phyloP scores from a whole-genome alignment of 23 tunicate species.

The Ciona savignyi region DNA sequence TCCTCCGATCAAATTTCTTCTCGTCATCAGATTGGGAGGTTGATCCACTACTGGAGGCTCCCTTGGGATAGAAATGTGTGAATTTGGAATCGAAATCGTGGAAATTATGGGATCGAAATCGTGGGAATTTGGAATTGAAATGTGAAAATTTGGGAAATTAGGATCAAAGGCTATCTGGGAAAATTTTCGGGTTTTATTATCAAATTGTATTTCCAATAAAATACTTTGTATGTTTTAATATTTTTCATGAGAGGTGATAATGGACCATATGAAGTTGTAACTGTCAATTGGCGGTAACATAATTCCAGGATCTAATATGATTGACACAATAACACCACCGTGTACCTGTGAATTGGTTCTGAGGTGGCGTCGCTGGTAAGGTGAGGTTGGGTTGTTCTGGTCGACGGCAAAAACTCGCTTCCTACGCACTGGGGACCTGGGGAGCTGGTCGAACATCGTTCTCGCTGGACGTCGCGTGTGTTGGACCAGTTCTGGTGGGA shows the following conservation, averaged over 20 bases:
- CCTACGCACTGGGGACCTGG: constrained; percentile 38
- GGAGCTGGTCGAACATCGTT: constrained; percentile 42
- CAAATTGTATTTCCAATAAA: no score
- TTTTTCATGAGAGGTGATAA: no score
- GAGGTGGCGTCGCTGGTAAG: constrained; percentile 16
- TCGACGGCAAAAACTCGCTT: no score
- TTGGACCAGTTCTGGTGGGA: constrained; percentile 7
- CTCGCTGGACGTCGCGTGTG: constrained; percentile 24
- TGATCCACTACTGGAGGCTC: constrained; percentile 58
- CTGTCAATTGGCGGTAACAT: neutral
- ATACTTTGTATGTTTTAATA: no score
- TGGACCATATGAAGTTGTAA: no score
- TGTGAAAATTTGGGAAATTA: no score
- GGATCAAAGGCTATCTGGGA: no score
- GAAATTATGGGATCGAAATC: no score
- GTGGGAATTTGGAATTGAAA: no score
- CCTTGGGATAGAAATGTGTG: no score
- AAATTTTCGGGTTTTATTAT: no score
- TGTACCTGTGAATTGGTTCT: constrained; percentile 41
- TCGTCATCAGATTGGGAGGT: constrained; percentile 56
- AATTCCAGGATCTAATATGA: neutral
- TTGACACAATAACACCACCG: neutral
- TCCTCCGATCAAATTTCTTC: constrained; percentile 56
- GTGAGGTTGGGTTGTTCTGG: constrained; percentile 12
- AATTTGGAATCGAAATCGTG: no score